Base-by-base conservation (phyloP, 2,113 vertebrate species). In the Cephalopterus ornatus region DNA sequence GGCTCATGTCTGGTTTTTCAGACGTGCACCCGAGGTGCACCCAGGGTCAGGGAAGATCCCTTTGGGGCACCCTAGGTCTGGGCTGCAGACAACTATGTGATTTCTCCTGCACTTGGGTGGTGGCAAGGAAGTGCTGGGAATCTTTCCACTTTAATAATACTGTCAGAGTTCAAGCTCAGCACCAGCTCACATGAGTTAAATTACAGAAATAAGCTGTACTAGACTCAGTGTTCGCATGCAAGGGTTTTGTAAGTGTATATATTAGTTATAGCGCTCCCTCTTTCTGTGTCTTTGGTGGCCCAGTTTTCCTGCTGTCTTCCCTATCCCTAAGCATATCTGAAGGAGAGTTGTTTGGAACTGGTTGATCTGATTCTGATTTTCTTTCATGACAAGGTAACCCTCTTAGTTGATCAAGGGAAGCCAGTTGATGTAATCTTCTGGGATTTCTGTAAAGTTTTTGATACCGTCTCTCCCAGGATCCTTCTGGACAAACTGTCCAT, bases 11-110 rank as follows among this genome's bases (percentile, higher is more conserved):
- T 89, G 50, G 2, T 27, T 68, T 85, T 72, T 62, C n/a, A 52
- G 27, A n/a, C 1, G 0, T 8, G 37, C 24, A 3, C 12, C 46
- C 47, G 27, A n/a, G 1, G 0, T 8, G 37, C 24, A 3, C 12
- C 46, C 47, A 49, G 35, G 22, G 9, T 22, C 39, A n/a, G 27
- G 39, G 39, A 65, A 53, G 55, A 39, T 70, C 9, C 44, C 19
- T 65, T 46, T 30, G n/a, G 32, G 47, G 12, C 18, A 11, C 20
- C 35, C 35, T 22, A 6, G 35, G 9, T 32, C 9, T 35, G 58
- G 37, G 53, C 76, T 68, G 53, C 44, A 76, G 44, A 27, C n/a
- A 24, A 4, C n/a, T n/a, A 1, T 14, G 42, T 12, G 22, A 2
- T 42, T 27, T 63, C 5, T 78, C 42, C 46, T 59, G 28, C 28